Percentiles rank a stretch among this genome's conserved stretches.
Evolutionary conservation across 2,113 vertebrate genomes (phyloP).

Genomic region (Bujurquina vittata): DNA sequence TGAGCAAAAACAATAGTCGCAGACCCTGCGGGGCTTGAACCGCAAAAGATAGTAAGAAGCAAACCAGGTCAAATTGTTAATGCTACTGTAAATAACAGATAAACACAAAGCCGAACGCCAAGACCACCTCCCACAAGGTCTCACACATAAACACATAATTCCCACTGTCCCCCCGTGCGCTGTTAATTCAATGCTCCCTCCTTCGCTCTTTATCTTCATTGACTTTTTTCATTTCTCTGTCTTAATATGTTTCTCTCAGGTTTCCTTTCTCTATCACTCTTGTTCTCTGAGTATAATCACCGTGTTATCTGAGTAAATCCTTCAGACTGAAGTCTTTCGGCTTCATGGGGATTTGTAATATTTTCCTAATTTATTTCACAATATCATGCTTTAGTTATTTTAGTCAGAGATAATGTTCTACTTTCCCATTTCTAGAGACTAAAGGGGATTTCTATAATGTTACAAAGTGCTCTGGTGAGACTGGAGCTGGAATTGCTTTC

Average conservation of each 20-base stretch:
- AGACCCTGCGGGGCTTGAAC: conserved; percentile 31
- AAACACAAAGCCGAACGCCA: conserved; percentile 30
- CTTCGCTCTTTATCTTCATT: conserved; percentile 2
- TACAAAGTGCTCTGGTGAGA: conserved; percentile 3
- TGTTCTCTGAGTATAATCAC: conserved; percentile 45
- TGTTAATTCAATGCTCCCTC: conserved; percentile 28
- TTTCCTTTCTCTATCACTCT: conserved; percentile 33
- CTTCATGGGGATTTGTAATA: conserved; percentile 60
- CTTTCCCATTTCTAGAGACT: conserved; percentile 39
- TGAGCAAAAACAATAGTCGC: conserved; percentile 40
- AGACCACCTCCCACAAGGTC: conserved; percentile 33
- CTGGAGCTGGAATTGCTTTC: neutral
- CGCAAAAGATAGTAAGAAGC: conserved; percentile 37
- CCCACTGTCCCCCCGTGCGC: conserved; percentile 5
- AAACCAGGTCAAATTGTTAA: conserved; percentile 67
- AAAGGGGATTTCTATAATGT: conserved; percentile 41
- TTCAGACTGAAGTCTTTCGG: conserved; percentile 44
- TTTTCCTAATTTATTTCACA: conserved; percentile 58
- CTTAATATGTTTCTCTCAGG: conserved; percentile 30
- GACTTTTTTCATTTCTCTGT: conserved; percentile 10
- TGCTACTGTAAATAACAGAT: conserved; percentile 63
- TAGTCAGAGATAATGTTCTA: conserved; percentile 33
- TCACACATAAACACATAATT: conserved; percentile 36
- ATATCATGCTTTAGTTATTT: conserved; percentile 54
- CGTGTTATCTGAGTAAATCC: conserved; percentile 53